Evolutionary conservation across 2,888 invertebrate genomes (phyloP).

Genomic region (Caenorhabditis doughertyi): DNA sequence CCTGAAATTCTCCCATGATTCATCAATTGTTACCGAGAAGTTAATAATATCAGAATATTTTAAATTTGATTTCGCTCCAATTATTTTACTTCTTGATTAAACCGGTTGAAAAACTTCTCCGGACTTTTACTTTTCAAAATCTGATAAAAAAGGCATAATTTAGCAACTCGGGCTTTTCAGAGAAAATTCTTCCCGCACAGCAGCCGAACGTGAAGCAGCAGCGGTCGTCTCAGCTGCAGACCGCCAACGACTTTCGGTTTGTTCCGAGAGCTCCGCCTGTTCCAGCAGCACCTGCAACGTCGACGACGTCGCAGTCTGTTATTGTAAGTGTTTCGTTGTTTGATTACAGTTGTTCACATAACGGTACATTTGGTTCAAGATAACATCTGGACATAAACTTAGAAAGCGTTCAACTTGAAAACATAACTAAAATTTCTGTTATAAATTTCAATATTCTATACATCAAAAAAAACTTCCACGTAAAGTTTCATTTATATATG

Average conservation of each 20-base stretch:
- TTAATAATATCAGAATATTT: not conserved
- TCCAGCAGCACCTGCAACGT: conserved; percentile 24
- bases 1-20: not conserved
- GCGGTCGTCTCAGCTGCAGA: conserved; percentile 52
- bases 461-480: not conserved
- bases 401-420: no score
- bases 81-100: not conserved
- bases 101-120: conserved; percentile 5
- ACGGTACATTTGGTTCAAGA: no score
- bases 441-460: no score
- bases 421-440: no score
- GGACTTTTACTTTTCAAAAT: conserved; percentile 4
- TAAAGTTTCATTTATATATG: not conserved
- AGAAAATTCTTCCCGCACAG: conserved; percentile 57
- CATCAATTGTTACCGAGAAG: not conserved
- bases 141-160: not conserved
- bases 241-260: conserved; percentile 59
- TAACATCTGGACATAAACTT: no score
- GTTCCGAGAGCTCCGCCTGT: conserved; percentile 54
- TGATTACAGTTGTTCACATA: no score
- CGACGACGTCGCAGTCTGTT: conserved; percentile 18
- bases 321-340: conserved; percentile 30
- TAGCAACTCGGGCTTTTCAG: not conserved
- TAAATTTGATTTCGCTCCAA: no score
- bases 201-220: conserved; percentile 55